Conservation (phyloP, 1,140 invertebrate species). For the Linepithema humile region DNA sequence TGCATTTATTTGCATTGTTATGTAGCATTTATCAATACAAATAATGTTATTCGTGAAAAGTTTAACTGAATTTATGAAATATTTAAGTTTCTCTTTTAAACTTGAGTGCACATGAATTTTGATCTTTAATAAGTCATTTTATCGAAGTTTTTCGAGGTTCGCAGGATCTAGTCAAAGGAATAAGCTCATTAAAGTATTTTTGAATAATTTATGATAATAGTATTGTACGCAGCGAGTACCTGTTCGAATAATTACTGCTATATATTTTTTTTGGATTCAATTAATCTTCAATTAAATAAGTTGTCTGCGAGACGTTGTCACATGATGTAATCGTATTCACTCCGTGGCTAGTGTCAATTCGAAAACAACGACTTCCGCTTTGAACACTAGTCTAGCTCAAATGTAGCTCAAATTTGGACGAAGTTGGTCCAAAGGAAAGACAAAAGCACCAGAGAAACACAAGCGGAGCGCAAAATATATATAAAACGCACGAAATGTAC, state of each 20-base stretch:
- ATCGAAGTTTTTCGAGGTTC: neutral
- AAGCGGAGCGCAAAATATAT: neutral
- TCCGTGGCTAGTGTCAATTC: constrained; percentile 48
- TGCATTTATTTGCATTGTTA: neutral
- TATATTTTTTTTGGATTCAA: constrained; percentile 34
- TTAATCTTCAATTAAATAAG: constrained; percentile 24
- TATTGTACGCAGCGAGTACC: constrained; percentile 58
- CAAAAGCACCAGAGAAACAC: neutral
- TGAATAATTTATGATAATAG: constrained; percentile 49
- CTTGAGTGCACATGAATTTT: constrained; percentile 37
- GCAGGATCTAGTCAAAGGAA: constrained; percentile 59
- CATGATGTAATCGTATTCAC: neutral
- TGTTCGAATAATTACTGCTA: constrained; percentile 63
- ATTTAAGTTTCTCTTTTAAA: neutral
- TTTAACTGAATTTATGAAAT: neutral
- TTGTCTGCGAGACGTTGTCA: neutral
- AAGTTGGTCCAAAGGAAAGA: constrained; percentile 8
- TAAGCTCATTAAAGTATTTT: constrained; percentile 24
- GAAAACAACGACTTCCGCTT: constrained; percentile 40
- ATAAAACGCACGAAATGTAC: constrained; percentile 50
- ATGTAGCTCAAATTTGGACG: constrained; percentile 37
- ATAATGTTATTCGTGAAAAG: neutral
- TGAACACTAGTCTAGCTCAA: constrained; percentile 57
- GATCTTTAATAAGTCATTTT: constrained; percentile 7
- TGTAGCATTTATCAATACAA: neutral